Evolutionary conservation across 2,888 invertebrate genomes (phyloP), one percentile per base, ranked within the genome.

Genomic region (Drosophila macrospina): DNA sequence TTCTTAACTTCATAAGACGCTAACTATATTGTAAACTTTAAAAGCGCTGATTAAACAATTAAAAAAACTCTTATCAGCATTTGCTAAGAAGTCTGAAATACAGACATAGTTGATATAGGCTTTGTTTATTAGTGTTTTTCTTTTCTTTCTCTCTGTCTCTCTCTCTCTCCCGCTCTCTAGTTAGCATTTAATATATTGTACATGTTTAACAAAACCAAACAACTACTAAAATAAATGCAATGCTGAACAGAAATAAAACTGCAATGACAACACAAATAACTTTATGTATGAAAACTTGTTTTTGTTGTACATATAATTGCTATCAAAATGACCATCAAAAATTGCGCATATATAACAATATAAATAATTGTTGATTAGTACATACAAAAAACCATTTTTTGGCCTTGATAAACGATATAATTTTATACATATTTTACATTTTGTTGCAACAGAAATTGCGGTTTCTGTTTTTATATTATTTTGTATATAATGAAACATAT

Each of bases 321-420:
- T 47, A 60, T 52, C 16, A 36, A 57, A 32, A 16, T 50, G 44
- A 20, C 37, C 4, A 59, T 66, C 26, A 55, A 15, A 41, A 47
- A 54, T 42, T 50, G 26, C 32, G 42, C 47, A 30, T 16, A 44
- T 61, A 44, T 50, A 41, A 50, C 30, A 55, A 55, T 13, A 50
- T 11, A 42, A 56, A 37, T 54, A 30, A 45, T 44, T 45, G 39
- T 55, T 55, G 45, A 42, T 55, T 28, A 42, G 6, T 47, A 28
- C 28, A 28, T 28, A 28, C 28, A 64, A 37, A 39, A 61, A 72
- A 34, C 50, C 1, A 24, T 13, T 55, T 62, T 37, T 45, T 70
- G 64, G 55, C 77, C 63, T 74, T 79, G 69, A 39, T 36, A 37
- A 60, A 13, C 56, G 16, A 30, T 48, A 79, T 59, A 63, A 73